phyloP scores from a whole-genome alignment of 2,113 vertebrate species.

The Laticauda laticaudata region DNA sequence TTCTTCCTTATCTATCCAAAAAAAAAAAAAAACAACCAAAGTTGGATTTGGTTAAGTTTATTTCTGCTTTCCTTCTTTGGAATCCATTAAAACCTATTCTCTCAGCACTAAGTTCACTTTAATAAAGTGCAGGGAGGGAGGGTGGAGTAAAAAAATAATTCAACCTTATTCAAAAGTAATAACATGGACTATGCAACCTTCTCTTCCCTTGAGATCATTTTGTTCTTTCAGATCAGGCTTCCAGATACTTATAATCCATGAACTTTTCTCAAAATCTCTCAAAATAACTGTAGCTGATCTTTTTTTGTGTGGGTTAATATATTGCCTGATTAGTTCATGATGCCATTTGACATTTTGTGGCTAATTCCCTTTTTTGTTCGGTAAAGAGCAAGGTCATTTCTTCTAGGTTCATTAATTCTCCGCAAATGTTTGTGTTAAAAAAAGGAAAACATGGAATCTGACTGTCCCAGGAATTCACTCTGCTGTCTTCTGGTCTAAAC shows the following conservation, averaged over 20 bases:
- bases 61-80: background rate
- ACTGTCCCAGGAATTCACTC: constrained; percentile 28
- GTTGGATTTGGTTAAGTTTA: background rate
- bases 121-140: constrained; percentile 3
- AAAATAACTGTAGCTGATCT: constrained; percentile 48
- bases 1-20: background rate
- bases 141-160: constrained; percentile 9
- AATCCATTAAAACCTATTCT: background rate
- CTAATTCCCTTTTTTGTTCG: constrained; percentile 37
- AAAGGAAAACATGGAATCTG: constrained; percentile 30
- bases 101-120: background rate
- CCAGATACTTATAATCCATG: constrained; percentile 28
- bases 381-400: constrained; percentile 43
- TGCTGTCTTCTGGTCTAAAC: constrained; percentile 31
- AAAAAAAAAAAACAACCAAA: background rate
- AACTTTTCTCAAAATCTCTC: constrained; percentile 52
- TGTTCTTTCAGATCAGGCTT: constrained; percentile 30
- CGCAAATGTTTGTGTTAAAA: constrained; percentile 27
- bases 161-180: constrained; percentile 17
- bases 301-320: constrained; percentile 9
- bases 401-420: constrained; percentile 6
- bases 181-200: constrained; percentile 29
- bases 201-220: constrained; percentile 33
- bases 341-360: constrained; percentile 32
- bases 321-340: constrained; percentile 29